A percentile compares a stretch with the other conserved stretches of the same genome.
Evolutionary conservation across 1,140 invertebrate genomes (phyloP).

Genomic region (Drosophila chauvacae): DNA sequence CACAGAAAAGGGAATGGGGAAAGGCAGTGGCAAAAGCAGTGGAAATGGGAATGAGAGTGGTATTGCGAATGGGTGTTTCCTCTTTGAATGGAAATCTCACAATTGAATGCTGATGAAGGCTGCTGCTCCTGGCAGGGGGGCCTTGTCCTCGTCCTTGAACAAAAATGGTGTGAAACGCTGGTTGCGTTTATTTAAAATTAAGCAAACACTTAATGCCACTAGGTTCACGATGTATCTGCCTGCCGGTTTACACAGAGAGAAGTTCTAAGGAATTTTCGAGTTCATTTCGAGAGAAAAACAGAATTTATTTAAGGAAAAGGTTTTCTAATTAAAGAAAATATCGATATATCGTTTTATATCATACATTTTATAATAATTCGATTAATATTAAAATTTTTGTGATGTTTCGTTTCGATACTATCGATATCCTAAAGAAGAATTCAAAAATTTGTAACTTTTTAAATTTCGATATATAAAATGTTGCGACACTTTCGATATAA

Average conservation of each 20-base stretch:
- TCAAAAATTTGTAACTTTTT: too few relatives aligned
- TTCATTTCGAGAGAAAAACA: too few relatives aligned
- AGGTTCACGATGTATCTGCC: slow-evolving; percentile 7
- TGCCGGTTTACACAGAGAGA: slow-evolving; percentile 2
- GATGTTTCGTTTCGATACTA: too few relatives aligned
- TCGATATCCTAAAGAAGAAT: too few relatives aligned
- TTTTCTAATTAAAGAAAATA: too few relatives aligned
- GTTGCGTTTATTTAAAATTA: slow-evolving; percentile 74
- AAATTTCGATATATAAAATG: too few relatives aligned
- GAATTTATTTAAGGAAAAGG: too few relatives aligned
- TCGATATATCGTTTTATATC: too few relatives aligned
- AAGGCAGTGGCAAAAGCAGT: too few relatives aligned
- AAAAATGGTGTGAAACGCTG: slow-evolving; percentile 7
- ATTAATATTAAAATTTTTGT: too few relatives aligned
- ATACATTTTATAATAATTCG: too few relatives aligned
- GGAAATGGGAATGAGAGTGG: not conserved
- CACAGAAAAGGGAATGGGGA: not conserved
- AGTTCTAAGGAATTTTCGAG: not conserved
- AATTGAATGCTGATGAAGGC: slow-evolving; percentile 74
- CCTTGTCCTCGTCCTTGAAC: slow-evolving; percentile 15
- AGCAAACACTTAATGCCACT: slow-evolving; percentile 74
- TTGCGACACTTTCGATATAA: too few relatives aligned
- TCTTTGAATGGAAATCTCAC: slow-evolving; percentile 39
- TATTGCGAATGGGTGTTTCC: not conserved
- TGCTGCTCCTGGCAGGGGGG: slow-evolving; percentile 31